phyloP scores from a whole-genome alignment of 1,140 invertebrate genomes.

The Mamestra configurata region DNA sequence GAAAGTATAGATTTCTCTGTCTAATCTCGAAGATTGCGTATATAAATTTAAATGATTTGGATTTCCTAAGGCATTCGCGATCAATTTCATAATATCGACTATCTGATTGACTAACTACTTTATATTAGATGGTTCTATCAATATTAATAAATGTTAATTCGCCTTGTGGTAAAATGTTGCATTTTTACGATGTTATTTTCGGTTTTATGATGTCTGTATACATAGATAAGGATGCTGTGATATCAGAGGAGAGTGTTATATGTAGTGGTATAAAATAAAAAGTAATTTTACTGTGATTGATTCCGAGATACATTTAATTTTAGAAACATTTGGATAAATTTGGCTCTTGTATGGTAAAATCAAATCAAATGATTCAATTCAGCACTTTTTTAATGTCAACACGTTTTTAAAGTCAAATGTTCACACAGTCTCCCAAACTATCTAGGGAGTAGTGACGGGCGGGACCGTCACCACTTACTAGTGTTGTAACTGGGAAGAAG shows the following conservation, averaged over 20 bases:
- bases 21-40: background rate
- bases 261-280: no score
- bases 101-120: background rate
- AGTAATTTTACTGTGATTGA: no score
- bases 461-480: no score
- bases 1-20: slow-evolving; percentile 14
- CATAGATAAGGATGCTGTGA: background rate
- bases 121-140: background rate
- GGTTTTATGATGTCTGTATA: background rate
- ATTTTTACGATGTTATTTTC: background rate
- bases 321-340: no score
- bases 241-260: background rate
- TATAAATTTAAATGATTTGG: background rate
- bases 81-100: background rate
- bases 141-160: slow-evolving; percentile 24
- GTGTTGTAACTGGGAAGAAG: no score
- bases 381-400: no score
- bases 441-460: no score
- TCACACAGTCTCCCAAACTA: no score
- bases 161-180: background rate
- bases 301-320: no score
- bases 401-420: no score
- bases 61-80: background rate
- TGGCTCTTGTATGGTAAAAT: no score
- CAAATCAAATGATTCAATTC: no score